Evolutionary conservation across 2,797 vertebrate genomes (phyloP).

Genomic region (Petrocephalus schoutedeni): DNA sequence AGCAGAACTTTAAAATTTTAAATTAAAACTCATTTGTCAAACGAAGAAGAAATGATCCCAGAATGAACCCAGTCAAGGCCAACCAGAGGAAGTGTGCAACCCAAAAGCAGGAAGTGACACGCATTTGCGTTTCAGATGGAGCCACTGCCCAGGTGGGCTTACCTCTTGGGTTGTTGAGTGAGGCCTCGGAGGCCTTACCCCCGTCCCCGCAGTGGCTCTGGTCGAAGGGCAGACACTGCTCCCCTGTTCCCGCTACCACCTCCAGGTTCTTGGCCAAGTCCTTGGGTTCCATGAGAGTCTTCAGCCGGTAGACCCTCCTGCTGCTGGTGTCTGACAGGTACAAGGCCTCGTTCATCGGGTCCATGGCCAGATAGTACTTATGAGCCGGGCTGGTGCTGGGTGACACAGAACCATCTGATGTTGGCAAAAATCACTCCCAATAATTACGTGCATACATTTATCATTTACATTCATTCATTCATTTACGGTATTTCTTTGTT

Average conservation of each 20-base stretch:
- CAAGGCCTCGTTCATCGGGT: conserved; percentile 85
- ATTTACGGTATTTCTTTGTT: not conserved
- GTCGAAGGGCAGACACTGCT: conserved; percentile 92
- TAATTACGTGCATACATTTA: not conserved
- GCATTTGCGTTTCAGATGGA: not conserved
- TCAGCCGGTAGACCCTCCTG: conserved; percentile 85
- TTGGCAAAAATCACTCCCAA: not conserved
- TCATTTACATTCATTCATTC: not conserved
- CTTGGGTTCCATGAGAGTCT: conserved; percentile 82
- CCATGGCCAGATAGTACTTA: conserved; percentile 94
- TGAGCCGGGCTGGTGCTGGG: conserved; percentile 90
- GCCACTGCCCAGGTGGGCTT: conserved; percentile 37
- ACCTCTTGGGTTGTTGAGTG: conserved; percentile 94
- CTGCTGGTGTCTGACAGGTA: conserved; percentile 96
- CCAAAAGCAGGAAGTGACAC: not conserved
- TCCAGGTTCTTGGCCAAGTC: conserved; percentile 88
- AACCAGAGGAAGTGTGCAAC: conserved; percentile 2
- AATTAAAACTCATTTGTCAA: not conserved
- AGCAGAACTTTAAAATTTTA: not conserved
- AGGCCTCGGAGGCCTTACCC: conserved; percentile 82
- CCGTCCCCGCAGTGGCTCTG: conserved; percentile 95
- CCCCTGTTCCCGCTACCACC: conserved; percentile 90
- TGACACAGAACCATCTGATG: conserved; percentile 23
- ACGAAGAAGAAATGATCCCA: not conserved
- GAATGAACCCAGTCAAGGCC: not conserved